Evolutionary conservation across 2,797 vertebrate species (phyloP), one percentile per base, ranked within the genome.

Genomic region (Phrynocephalus vlangalii): DNA sequence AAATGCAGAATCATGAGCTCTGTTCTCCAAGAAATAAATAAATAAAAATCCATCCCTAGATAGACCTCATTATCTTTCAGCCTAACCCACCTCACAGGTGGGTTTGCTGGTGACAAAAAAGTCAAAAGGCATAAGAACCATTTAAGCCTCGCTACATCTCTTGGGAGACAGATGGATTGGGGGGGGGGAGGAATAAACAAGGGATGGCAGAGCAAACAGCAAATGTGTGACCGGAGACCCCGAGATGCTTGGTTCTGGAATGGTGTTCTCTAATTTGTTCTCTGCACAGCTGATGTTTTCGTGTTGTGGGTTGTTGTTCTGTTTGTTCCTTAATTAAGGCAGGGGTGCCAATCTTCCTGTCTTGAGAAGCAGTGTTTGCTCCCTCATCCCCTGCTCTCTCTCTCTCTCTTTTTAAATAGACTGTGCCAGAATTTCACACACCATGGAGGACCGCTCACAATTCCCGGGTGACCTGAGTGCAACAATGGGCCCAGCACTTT

Each of bases 391-490:
- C 71, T 76, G n/a, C 79, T 48, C 48, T 33, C 33, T 33, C 33
- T 33, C 33, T 33, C 33, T 33, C 33, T 33, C 2, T 33, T 33
- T 33, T 33, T 33, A 2, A 33, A 33, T 33, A 33, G 33, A 33
- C 33, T 90, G 78, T 86, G 84, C 78, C 7, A 48, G 16, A 56
- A 77, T 77, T 86, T 0, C 89, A 88, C 10, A 90, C 92, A 84
- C 89, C 76, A 73, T 22, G 20, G 60, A 56, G 52, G 90, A 44
- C 82, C 13, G 60, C 15, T 85, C 83, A 50, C 86, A 92, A 90
- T 87, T 89, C 85, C 90, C 89, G 66, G 76, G 71, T 92, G 90
- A 92, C 81, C 90, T 89, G 85, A 86, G 82, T 67, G 76, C 79
- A 94, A 84, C 84, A 83, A 79, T 83, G 82, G 78, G 63, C 85